These are phyloP conservation scores for Chironomus tentans DNA, from an alignment of 2,888 invertebrate genomes.

Conservation along the genomic window DNA sequence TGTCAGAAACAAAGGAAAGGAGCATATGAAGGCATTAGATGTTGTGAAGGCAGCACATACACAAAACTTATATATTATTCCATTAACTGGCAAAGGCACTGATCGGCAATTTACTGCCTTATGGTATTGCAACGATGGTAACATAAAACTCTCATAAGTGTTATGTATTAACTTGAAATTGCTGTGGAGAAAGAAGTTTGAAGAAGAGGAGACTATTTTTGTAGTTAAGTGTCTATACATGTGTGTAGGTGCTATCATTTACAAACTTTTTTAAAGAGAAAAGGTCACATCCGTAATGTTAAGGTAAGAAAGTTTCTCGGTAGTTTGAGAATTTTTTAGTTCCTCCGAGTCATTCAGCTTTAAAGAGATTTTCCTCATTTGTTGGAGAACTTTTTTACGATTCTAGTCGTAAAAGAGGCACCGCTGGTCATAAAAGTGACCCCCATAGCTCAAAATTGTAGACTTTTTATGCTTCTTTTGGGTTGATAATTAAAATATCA, in stretches of 20 bases:
- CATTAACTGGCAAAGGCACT: slow-evolving; percentile 23
- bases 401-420: no score
- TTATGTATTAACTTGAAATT: slow-evolving; percentile 6
- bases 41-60: background rate
- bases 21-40: background rate
- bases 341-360: no score
- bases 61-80: slow-evolving; percentile 24
- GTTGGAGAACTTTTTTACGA: no score
- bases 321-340: no score
- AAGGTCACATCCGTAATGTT: background rate
- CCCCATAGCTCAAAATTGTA: no score
- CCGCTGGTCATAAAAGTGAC: no score
- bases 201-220: no score
- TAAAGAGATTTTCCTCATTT: no score
- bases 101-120: slow-evolving; percentile 23
- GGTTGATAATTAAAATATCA: no score
- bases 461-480: no score
- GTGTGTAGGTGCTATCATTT: background rate
- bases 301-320: no score
- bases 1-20: background rate
- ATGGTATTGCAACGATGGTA: background rate
- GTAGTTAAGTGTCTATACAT: background rate
- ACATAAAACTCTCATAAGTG: slow-evolving; percentile 21
- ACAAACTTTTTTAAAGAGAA: background rate
- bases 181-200: background rate